Evolutionary conservation across 1,140 invertebrate species (phyloP).

Genomic region (Melanaphis sacchari): DNA sequence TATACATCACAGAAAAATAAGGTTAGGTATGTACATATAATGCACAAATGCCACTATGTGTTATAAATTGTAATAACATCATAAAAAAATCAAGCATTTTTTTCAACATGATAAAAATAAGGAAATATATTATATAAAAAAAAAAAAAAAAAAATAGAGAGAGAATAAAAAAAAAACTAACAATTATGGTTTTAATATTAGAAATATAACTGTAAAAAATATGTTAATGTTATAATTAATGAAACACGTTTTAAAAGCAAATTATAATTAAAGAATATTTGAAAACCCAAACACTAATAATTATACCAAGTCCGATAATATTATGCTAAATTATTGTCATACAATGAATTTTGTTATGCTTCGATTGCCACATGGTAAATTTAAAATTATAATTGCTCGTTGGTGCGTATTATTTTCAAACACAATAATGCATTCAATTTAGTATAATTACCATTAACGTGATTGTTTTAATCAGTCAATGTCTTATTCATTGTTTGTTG

Average conservation of each 20-base stretch:
- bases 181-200: not conserved
- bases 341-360: not conserved
- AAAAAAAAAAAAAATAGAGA: no score
- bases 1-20: not conserved
- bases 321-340: not conserved
- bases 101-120: not conserved
- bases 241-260: not conserved
- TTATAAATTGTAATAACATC: slow-evolving; percentile 15
- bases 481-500: slow-evolving; percentile 19
- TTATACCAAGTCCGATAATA: not conserved
- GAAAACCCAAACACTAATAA: not conserved
- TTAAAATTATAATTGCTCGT: not conserved
- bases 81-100: not conserved
- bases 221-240: not conserved
- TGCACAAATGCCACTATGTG: not conserved
- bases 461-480: slow-evolving; percentile 21
- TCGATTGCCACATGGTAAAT: not conserved
- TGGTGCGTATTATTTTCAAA: not conserved
- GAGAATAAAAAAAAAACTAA: not conserved
- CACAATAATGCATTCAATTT: slow-evolving; percentile 29
- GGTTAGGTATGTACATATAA: not conserved
- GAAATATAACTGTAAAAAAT: not conserved
- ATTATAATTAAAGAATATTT: not conserved
- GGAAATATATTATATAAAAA: not conserved
- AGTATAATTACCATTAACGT: slow-evolving; percentile 12